phyloP scores from a whole-genome alignment of 2,888 invertebrate genomes.

The Ferrisia virgata region DNA sequence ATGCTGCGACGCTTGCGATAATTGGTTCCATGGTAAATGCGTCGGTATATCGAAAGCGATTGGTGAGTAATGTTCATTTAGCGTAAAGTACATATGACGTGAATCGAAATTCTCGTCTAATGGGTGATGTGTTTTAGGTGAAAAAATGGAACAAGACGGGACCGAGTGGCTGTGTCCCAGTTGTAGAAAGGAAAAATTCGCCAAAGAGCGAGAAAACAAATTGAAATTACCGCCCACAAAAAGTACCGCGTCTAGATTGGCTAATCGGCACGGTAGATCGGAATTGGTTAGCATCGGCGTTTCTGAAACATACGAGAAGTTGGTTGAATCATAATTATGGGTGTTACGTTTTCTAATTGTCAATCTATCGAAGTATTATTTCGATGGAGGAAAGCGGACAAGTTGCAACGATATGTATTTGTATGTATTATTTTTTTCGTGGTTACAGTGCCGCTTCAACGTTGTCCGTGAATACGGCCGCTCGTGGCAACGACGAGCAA shows the following conservation, averaged over 20 bases:
- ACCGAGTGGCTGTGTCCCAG: constrained; percentile 87
- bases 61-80: constrained; percentile 58
- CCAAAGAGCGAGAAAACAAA: constrained; percentile 49
- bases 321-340: too few species aligned
- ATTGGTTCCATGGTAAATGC: constrained; percentile 98
- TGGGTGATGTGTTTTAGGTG: constrained; percentile 53
- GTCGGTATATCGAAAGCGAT: constrained; percentile 87
- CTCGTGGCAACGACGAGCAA: neutral
- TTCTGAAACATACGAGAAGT: neutral
- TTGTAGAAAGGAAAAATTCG: constrained; percentile 62
- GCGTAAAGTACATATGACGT: neutral
- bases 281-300: neutral
- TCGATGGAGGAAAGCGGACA: too few species aligned
- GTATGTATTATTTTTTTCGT: too few species aligned
- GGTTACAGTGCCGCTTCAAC: too few species aligned
- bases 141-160: constrained; percentile 85
- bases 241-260: neutral
- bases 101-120: neutral
- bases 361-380: too few species aligned
- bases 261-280: neutral
- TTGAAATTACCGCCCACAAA: neutral
- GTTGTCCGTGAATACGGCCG: neutral
- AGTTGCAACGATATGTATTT: too few species aligned
- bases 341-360: too few species aligned
- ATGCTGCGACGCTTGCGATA: constrained; percentile 91